Evolutionary conservation across 2,888 invertebrate genomes (phyloP), one percentile per base, ranked within the genome.

Genomic region (Limenitis arthemis): DNA sequence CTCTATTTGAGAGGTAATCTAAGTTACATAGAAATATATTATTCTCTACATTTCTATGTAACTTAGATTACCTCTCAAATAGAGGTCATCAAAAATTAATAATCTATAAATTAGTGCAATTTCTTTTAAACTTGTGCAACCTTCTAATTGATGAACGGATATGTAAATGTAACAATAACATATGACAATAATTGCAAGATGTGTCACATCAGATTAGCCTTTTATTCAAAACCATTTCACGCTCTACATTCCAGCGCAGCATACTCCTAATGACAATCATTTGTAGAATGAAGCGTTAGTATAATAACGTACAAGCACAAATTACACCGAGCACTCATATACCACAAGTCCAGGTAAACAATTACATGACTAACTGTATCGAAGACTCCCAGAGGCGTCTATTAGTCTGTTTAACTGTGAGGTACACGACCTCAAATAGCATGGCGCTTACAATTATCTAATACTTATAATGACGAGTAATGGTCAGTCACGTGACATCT

Each of bases 151-250:
- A 33, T 5, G 7, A 29, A 44, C 55, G 57, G 57, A 55, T 54
- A 52, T 55, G 47, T 46, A 55, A 48, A 53, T 48, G 34, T 40
- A 34, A 52, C 44, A 50, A 52, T 54, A 46, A 46, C 33, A 57
- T 57, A 42, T 52, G 50, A 47, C 52, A 20, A 55, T 55, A 49
- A 57, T 52, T 41, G 52, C 51, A 58, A 58, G 59, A 61, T 62
- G 53, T 59, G 63, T 63, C 60, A 56, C 61, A 62, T 53, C 59
- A 60, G 58, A 58, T 61, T 72, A 69, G 65, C 64, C 66, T 68
- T 67, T 68, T 67, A 72, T 68, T 68, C 69, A 75, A 76, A 80
- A 76, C 75, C 69, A 70, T 66, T 74, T 79, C 77, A 77, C 79
- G 81, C 78, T 83, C 81, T 75, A 68, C 77, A 79, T 80, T 79